Percentiles rank a stretch among this genome's conserved stretches.
Conservation (phyloP, 2,797 vertebrate species). For the Aulostomus chinensis region DNA sequence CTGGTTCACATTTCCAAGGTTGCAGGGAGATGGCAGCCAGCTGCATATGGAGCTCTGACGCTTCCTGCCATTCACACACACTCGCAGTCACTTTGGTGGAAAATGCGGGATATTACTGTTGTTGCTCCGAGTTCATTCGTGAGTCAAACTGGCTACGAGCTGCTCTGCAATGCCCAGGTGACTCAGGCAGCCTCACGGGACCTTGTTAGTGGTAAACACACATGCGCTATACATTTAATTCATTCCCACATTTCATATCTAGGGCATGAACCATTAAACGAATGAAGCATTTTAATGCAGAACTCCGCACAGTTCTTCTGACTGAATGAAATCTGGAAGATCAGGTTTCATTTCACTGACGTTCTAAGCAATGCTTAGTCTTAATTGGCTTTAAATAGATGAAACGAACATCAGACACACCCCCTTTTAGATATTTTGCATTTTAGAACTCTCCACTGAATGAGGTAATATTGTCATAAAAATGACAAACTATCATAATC, state of each 20-base stretch:
- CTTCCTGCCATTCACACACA: slow-evolving; percentile 16
- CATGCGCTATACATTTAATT: slow-evolving; percentile 1
- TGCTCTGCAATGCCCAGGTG: slow-evolving; percentile 54
- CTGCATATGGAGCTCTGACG: slow-evolving; percentile 54
- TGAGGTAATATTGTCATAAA: slow-evolving; percentile 2
- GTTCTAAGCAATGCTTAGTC: too few relatives aligned
- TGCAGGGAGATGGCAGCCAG: slow-evolving; percentile 61
- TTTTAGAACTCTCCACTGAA: slow-evolving; percentile 5
- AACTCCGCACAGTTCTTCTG: too few relatives aligned
- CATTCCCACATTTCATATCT: slow-evolving; percentile 22
- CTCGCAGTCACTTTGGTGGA: slow-evolving; percentile 13
- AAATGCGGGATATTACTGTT: slow-evolving; percentile 34
- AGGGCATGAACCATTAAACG: slow-evolving; percentile 9
- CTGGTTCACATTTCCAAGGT: slow-evolving; percentile 77
- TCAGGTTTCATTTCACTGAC: too few relatives aligned
- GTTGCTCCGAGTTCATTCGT: slow-evolving; percentile 61
- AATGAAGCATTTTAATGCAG: slow-evolving; percentile 8
- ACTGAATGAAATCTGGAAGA: too few relatives aligned
- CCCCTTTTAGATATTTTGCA: neutral
- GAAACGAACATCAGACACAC: neutral
- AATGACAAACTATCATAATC: neutral
- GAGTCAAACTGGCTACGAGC: slow-evolving; percentile 53
- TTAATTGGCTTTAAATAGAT: slow-evolving; percentile 10
- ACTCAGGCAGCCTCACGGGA: slow-evolving; percentile 40
- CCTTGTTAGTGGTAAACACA: slow-evolving; percentile 64